phyloP scores from a whole-genome alignment of 2,113 vertebrate genomes.

The Lagenorhynchus albirostris region DNA sequence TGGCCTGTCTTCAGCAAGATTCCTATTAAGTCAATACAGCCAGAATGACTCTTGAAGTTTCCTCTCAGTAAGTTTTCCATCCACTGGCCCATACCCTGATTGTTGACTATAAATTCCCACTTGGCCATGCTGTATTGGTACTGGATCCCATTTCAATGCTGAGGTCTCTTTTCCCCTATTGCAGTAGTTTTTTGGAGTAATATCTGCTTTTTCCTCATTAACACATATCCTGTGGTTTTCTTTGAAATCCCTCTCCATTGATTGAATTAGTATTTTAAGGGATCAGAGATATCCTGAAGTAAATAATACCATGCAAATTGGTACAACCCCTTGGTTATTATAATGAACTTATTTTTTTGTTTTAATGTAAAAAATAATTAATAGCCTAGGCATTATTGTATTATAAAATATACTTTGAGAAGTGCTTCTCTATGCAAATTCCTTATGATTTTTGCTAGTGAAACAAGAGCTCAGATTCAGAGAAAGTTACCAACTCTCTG shows the following conservation, averaged over 20 bases:
- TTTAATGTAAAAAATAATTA: neutral
- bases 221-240: neutral
- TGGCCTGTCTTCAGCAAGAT: neutral
- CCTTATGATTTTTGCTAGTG: neutral
- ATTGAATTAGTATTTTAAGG: neutral
- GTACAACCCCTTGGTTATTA: neutral
- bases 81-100: neutral
- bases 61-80: neutral
- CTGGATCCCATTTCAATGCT: neutral
- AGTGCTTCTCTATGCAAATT: neutral
- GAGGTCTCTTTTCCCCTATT: neutral
- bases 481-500: neutral
- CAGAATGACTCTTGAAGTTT: neutral
- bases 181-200: neutral
- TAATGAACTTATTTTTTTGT: neutral
- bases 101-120: neutral
- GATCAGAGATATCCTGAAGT: neutral
- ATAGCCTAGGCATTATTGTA: neutral
- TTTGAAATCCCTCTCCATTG: neutral
- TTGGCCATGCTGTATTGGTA: neutral
- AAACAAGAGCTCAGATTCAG: neutral
- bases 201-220: neutral
- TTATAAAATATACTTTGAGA: neutral
- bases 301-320: neutral
- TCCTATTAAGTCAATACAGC: neutral